Conservation (phyloP, 2,888 invertebrate genomes). For the Morinoia aosen region DNA sequence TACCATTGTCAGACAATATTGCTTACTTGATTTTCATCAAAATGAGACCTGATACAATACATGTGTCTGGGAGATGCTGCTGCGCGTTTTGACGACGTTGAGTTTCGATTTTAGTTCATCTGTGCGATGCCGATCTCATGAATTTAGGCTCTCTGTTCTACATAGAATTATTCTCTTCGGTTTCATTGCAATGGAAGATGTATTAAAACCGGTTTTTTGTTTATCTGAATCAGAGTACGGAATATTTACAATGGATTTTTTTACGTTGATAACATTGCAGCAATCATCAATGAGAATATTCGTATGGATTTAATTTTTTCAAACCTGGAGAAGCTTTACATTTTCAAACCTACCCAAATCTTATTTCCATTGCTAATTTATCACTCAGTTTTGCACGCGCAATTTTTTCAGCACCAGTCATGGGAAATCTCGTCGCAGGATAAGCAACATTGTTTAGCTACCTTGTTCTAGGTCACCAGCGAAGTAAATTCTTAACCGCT, state of each 20-base stretch:
- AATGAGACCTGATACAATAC: not conserved
- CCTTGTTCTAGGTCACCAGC: too few species aligned
- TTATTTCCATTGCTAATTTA: not conserved
- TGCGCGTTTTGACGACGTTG: not conserved
- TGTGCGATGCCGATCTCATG: not conserved
- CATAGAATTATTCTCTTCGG: too few species aligned
- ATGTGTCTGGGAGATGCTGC: not conserved
- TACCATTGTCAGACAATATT: not conserved
- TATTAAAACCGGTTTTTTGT: too few species aligned
- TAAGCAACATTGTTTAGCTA: too few species aligned
- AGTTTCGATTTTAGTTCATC: not conserved
- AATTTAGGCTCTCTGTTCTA: not conserved
- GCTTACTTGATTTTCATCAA: not conserved
- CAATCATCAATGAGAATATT: not conserved
- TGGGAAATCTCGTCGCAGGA: too few species aligned
- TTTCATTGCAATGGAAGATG: too few species aligned
- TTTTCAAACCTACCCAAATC: not conserved
- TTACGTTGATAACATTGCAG: not conserved
- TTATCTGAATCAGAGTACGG: too few species aligned
- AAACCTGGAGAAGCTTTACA: too few species aligned
- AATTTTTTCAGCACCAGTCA: too few species aligned
- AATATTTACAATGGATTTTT: not conserved
- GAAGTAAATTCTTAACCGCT: too few species aligned
- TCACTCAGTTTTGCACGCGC: not conserved
- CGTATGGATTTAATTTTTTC: not conserved